phyloP scores from a whole-genome alignment of 1,140 invertebrate genomes.

The Tetramorium alpestre region DNA sequence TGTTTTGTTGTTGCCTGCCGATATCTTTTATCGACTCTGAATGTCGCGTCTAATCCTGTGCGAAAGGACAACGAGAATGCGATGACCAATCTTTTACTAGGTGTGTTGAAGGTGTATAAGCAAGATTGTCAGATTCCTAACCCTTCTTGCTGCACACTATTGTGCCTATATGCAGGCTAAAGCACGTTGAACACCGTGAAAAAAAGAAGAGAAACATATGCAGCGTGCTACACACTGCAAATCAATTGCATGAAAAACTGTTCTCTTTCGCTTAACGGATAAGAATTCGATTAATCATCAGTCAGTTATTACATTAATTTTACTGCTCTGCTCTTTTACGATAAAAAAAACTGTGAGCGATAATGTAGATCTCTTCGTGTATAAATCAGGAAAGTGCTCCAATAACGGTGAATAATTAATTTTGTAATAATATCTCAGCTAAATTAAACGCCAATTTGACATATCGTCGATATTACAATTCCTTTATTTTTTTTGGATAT shows the following conservation, averaged over 20 bases:
- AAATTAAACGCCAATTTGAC: background rate
- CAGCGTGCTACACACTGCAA: too few species aligned
- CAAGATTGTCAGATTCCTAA: background rate
- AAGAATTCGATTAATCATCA: background rate
- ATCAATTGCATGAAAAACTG: background rate
- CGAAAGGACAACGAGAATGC: background rate
- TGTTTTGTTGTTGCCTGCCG: background rate
- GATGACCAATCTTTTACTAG: slow-evolving; percentile 29
- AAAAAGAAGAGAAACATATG: too few species aligned
- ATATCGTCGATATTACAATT: background rate
- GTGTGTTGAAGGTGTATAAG: background rate
- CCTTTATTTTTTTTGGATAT: too few species aligned
- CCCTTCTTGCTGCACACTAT: background rate
- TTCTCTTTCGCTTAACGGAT: background rate
- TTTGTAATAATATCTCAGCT: background rate
- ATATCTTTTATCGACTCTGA: background rate
- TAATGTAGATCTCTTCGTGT: background rate
- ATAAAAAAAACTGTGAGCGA: background rate
- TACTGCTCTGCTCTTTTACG: background rate
- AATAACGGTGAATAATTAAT: background rate
- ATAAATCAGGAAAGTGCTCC: background rate
- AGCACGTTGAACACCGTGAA: too few species aligned
- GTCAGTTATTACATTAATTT: background rate
- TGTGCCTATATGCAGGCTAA: too few species aligned
- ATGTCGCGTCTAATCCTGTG: background rate